phyloP scores from a whole-genome alignment of 2,888 invertebrate species.

The Apodemia mormo region DNA sequence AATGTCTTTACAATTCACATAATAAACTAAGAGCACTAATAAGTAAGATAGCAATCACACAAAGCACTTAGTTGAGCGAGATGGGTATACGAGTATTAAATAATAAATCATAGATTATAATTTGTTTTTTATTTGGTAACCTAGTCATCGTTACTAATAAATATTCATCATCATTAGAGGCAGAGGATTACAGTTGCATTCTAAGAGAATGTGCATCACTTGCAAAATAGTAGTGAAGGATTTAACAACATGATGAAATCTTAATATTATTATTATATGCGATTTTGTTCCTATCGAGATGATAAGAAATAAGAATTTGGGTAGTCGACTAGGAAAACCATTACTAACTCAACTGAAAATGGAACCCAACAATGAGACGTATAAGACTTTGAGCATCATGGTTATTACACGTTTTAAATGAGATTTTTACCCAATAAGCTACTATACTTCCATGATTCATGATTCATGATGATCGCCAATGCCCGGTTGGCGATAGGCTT shows the following conservation, averaged over 20 bases:
- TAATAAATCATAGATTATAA: neutral
- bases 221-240: constrained; percentile 15
- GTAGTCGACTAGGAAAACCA: neutral
- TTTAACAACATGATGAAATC: constrained; percentile 1
- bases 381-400: too few relatives aligned
- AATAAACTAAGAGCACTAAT: too few relatives aligned
- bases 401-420: too few relatives aligned
- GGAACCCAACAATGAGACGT: too few relatives aligned
- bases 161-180: neutral
- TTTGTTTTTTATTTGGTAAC: neutral
- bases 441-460: too few relatives aligned
- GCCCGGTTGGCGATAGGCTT: too few relatives aligned
- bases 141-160: neutral
- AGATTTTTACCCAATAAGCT: too few relatives aligned
- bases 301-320: neutral
- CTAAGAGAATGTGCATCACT: constrained; percentile 7
- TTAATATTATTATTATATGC: neutral
- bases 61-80: neutral
- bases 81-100: neutral
- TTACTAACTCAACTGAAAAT: too few relatives aligned
- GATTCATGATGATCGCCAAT: too few relatives aligned
- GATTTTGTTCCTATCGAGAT: neutral
- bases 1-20: too few relatives aligned
- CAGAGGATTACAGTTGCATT: neutral
- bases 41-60: neutral